Percentiles rank a stretch among this genome's conserved stretches.
Conservation (phyloP, 2,888 invertebrate species). For the Amphipoea oculea region DNA sequence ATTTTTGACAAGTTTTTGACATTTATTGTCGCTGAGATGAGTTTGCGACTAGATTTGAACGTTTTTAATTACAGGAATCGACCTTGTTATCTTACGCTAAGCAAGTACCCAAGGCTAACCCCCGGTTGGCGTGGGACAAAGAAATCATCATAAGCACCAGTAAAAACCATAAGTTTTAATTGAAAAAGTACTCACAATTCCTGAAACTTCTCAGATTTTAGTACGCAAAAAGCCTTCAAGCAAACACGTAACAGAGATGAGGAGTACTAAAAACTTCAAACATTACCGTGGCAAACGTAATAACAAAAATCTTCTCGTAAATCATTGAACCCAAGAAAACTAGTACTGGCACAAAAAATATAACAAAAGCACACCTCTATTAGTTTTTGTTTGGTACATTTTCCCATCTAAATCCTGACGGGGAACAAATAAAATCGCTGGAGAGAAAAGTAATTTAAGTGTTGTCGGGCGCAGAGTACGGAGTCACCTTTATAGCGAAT, state of each 20-base stretch:
- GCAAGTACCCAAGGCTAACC: neutral
- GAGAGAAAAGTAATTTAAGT: conserved; percentile 75
- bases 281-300: conserved; percentile 53
- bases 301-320: conserved; percentile 65
- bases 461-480: conserved; percentile 70
- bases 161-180: conserved; percentile 29
- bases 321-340: conserved; percentile 63
- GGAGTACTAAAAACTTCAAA: conserved; percentile 59
- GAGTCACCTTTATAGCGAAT: conserved; percentile 72
- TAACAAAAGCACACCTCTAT: conserved; percentile 53
- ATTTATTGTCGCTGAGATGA: too few species aligned
- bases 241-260: conserved; percentile 51
- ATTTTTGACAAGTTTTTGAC: too few species aligned
- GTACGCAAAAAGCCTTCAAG: conserved; percentile 48
- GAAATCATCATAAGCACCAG: conserved; percentile 21
- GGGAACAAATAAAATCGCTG: conserved; percentile 66
- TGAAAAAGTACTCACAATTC: conserved; percentile 31
- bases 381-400: conserved; percentile 68
- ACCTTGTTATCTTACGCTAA: neutral
- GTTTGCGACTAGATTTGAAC: too few species aligned
- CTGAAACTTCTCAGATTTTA: conserved; percentile 31
- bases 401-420: conserved; percentile 65
- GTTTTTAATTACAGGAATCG: too few species aligned
- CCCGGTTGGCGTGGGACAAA: neutral
- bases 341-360: conserved; percentile 57